Conservation (phyloP, 2,797 vertebrate genomes). For the Cuculus canorus region DNA sequence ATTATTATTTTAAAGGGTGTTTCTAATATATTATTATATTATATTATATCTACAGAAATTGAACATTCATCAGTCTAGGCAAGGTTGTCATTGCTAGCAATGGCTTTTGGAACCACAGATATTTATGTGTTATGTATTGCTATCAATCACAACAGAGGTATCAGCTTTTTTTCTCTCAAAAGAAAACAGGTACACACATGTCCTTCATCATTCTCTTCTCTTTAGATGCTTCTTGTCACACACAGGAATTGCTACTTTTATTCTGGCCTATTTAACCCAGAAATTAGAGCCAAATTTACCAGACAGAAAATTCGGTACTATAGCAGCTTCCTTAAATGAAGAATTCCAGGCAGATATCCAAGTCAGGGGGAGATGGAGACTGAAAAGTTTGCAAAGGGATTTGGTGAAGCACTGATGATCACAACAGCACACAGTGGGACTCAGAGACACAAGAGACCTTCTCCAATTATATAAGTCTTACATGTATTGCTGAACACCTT, state of each 20-base stretch:
- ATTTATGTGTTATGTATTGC: background rate
- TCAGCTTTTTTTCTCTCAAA: slow-evolving; percentile 8
- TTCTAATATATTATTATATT: slow-evolving; percentile 39
- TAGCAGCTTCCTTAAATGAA: background rate
- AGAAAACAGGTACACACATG: background rate
- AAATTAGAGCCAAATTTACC: background rate
- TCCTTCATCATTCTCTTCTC: background rate
- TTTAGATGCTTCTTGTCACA: background rate
- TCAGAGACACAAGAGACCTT: background rate
- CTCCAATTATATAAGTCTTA: background rate
- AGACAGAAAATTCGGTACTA: background rate
- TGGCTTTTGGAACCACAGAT: slow-evolving; percentile 19
- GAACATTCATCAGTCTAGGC: slow-evolving; percentile 8
- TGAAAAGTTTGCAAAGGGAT: background rate
- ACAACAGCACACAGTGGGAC: fast-evolving
- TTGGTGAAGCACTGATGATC: background rate
- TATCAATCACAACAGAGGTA: slow-evolving; percentile 10
- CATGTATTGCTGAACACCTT: fast-evolving
- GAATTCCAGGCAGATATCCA: background rate
- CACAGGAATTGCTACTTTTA: background rate
- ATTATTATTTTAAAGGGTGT: slow-evolving; percentile 52
- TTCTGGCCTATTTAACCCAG: background rate
- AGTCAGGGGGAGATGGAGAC: background rate
- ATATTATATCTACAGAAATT: background rate
- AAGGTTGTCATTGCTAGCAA: background rate